phyloP scores from a whole-genome alignment of 2,113 vertebrate genomes.

The Catharus fuscescens region DNA sequence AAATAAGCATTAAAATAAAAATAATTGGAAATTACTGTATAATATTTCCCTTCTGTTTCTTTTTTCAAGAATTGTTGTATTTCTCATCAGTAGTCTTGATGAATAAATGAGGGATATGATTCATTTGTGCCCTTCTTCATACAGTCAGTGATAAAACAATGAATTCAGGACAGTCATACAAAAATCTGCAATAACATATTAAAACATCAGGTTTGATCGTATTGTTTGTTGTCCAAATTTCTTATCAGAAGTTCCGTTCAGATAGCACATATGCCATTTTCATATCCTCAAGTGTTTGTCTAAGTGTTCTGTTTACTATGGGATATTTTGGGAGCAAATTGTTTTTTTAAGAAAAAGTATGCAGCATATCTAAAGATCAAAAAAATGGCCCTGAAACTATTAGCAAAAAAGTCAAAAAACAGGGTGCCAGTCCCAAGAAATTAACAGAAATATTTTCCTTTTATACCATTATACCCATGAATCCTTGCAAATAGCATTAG shows the following conservation, averaged over 20 bases:
- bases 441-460: not conserved
- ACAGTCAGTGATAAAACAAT: not conserved
- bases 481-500: not conserved
- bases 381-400: not conserved
- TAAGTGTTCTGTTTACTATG: not conserved
- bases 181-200: not conserved
- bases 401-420: not conserved
- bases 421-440: not conserved
- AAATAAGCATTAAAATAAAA: not conserved
- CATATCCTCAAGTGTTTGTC: not conserved
- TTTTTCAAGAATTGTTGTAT: not conserved
- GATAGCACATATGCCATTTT: not conserved
- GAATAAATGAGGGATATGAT: conserved; percentile 22
- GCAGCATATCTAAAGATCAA: not conserved
- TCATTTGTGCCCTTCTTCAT: not conserved
- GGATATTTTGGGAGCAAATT: not conserved
- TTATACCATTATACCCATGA: not conserved
- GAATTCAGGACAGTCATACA: not conserved
- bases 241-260: not conserved
- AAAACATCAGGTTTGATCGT: not conserved
- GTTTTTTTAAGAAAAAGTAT: not conserved
- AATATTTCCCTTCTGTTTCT: not conserved
- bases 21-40: not conserved
- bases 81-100: not conserved
- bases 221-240: not conserved